These are phyloP conservation scores for Hypotaenidia philippensis DNA, from an alignment of 2,797 vertebrate species.

Conservation along the genomic window DNA sequence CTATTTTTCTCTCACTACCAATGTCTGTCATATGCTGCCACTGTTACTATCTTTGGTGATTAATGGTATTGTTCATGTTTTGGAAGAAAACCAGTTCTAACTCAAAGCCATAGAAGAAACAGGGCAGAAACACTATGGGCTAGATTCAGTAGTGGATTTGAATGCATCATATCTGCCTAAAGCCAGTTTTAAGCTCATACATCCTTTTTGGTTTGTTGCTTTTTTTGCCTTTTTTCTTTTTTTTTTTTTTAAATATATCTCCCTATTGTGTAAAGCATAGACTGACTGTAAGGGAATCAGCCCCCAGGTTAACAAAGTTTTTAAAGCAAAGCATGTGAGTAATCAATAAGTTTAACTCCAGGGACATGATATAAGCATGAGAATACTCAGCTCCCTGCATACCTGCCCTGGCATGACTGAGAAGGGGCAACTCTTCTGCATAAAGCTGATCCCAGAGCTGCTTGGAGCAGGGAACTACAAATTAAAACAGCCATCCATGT, in stretches of 20 bases:
- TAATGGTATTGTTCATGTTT: neutral
- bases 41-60: neutral
- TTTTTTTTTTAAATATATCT: neutral
- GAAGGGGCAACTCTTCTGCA: neutral
- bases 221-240: neutral
- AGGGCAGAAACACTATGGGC: neutral
- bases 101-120: neutral
- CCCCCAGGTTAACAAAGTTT: neutral
- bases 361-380: neutral
- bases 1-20: neutral
- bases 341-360: constrained; percentile 1
- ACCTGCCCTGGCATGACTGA: neutral
- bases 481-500: neutral
- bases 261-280: neutral
- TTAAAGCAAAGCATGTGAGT: neutral
- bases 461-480: neutral
- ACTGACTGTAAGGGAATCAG: neutral
- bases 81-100: constrained; percentile 3
- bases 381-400: neutral
- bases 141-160: neutral
- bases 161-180: neutral
- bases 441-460: neutral
- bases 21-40: neutral
- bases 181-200: neutral
- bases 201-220: neutral